These are phyloP conservation scores for Macrophya alboannulata DNA, from an alignment of 2,888 invertebrate species.

Conservation along the genomic window DNA sequence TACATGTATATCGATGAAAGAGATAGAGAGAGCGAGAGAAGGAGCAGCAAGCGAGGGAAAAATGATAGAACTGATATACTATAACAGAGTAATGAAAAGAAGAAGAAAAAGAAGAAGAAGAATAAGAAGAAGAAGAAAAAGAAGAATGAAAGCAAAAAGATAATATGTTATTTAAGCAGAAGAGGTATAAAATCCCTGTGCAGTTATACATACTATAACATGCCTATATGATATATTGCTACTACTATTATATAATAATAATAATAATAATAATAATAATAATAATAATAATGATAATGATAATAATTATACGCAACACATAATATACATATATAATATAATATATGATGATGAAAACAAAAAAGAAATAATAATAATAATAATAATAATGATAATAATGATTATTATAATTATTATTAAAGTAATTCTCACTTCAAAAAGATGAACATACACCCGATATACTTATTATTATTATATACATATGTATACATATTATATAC, in stretches of 20 bases:
- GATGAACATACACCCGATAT: conserved; percentile 74
- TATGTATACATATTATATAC: conserved; percentile 70
- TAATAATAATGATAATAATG: not conserved
- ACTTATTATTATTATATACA: conserved; percentile 71
- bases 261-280: not conserved
- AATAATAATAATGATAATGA: not conserved
- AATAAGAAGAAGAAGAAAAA: not conserved
- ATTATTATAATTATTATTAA: not conserved
- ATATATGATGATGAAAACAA: not conserved
- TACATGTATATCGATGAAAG: not conserved
- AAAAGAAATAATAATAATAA: conserved; percentile 23
- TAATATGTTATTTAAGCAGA: not conserved
- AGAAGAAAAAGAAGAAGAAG: not conserved
- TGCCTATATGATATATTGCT: not conserved
- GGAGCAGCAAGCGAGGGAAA: too few relatives aligned
- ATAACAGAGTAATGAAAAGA: too few relatives aligned
- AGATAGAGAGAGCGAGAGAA: not conserved
- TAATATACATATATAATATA: not conserved
- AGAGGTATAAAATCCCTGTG: not conserved
- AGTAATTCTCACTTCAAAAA: conserved; percentile 66
- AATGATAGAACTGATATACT: too few relatives aligned
- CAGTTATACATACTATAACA: not conserved
- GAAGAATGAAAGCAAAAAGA: not conserved
- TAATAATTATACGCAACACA: not conserved
- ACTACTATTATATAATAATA: not conserved